These are phyloP conservation scores for Orthosia gothica DNA, from an alignment of 2,888 invertebrate species.

Conservation along the genomic window DNA sequence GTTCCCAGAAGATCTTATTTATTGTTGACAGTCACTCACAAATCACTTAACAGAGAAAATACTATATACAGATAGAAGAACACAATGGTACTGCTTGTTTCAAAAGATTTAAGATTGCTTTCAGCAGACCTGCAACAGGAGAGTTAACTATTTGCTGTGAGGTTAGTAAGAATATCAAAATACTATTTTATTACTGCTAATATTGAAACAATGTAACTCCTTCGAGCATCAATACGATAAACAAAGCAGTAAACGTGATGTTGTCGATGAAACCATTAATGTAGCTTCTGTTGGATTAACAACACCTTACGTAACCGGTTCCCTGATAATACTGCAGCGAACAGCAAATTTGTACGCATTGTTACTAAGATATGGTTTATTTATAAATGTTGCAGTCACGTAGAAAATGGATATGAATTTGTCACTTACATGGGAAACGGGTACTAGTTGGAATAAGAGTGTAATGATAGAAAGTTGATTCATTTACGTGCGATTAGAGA, in stretches of 20 bases:
- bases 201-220: slow-evolving; percentile 15
- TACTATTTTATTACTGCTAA: neutral
- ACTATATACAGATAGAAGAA: too few relatives aligned
- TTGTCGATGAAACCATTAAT: slow-evolving; percentile 43
- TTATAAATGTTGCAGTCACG: slow-evolving; percentile 1
- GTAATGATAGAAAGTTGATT: neutral
- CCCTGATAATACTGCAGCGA: slow-evolving; percentile 3
- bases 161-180: slow-evolving; percentile 10
- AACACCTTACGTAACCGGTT: slow-evolving; percentile 29
- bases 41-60: too few relatives aligned
- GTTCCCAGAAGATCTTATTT: neutral
- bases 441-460: neutral
- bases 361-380: neutral
- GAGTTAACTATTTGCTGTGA: neutral
- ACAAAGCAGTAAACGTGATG: slow-evolving; percentile 27
- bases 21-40: neutral
- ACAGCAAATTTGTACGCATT: slow-evolving; percentile 10
- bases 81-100: too few relatives aligned
- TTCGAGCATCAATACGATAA: slow-evolving; percentile 21
- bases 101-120: too few relatives aligned
- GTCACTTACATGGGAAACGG: neutral
- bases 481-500: neutral
- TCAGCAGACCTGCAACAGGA: too few relatives aligned
- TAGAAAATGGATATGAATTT: neutral
- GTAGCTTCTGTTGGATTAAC: slow-evolving; percentile 39